These are phyloP conservation scores for Notothenia coriiceps DNA, from an alignment of 2,113 vertebrate species.

Conservation along the genomic window DNA sequence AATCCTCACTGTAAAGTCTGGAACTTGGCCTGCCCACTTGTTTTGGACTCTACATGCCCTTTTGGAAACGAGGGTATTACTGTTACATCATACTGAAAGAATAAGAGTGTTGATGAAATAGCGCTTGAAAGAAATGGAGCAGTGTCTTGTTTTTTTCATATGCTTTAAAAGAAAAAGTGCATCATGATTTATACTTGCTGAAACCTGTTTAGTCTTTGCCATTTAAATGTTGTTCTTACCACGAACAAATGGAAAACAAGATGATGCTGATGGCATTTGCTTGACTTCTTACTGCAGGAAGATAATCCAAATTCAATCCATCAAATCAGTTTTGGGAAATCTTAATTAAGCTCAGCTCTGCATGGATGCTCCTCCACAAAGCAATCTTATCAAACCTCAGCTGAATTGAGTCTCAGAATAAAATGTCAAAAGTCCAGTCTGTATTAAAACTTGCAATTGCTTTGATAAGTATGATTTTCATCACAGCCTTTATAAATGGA, in stretches of 20 bases:
- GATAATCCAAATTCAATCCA: neutral
- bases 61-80: neutral
- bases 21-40: neutral
- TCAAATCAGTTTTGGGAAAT: too few species aligned
- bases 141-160: neutral
- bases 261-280: neutral
- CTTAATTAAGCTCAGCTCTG: too few species aligned
- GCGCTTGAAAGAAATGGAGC: neutral
- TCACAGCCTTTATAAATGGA: neutral
- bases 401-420: neutral
- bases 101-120: neutral
- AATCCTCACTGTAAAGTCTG: neutral
- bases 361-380: too few species aligned
- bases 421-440: neutral
- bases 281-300: neutral
- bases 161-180: neutral
- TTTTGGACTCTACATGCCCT: constrained; percentile 17
- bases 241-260: neutral
- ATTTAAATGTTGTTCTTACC: too few species aligned
- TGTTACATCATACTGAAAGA: neutral
- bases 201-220: neutral
- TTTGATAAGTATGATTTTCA: constrained; percentile 26
- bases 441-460: neutral
- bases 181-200: neutral
- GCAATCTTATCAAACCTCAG: neutral